phyloP scores from a whole-genome alignment of 2,113 vertebrate species.

The Labeo catla region DNA sequence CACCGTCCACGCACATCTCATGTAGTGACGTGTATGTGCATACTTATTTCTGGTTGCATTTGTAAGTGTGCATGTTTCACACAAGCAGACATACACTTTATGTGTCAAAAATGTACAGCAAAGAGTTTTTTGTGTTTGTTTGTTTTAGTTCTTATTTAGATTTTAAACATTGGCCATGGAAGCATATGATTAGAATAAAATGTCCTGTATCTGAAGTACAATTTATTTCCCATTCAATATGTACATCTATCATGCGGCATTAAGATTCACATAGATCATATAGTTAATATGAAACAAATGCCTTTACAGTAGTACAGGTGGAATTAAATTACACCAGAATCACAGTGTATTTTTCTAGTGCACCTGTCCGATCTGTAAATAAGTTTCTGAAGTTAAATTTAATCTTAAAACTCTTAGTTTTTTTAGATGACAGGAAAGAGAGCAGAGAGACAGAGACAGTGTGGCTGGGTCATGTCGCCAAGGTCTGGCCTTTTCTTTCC shows the following conservation, averaged over 20 bases:
- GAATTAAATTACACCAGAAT: background rate
- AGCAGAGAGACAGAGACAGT: conserved; percentile 12
- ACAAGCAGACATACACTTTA: background rate
- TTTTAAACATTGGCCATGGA: background rate
- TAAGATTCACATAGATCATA: conserved; percentile 24
- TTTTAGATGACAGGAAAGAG: conserved; percentile 1
- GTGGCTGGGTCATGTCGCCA: conserved; percentile 31
- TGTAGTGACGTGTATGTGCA: background rate
- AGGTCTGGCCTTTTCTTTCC: conserved; percentile 16
- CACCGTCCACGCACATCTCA: conserved; percentile 53
- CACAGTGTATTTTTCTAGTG: background rate
- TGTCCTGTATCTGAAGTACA: background rate
- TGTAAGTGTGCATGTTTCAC: background rate
- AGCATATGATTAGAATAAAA: background rate
- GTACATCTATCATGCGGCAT: background rate
- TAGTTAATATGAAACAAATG: conserved; percentile 5
- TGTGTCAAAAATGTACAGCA: background rate
- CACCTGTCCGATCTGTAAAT: conserved; percentile 9
- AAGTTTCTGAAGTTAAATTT: conserved; percentile 21
- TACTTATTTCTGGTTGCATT: background rate
- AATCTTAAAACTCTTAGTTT: background rate
- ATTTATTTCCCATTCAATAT: background rate
- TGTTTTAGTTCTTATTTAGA: background rate
- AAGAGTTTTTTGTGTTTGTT: background rate
- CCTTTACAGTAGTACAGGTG: conserved; percentile 4